Percentiles rank a stretch among this genome's conserved stretches.
Conservation (phyloP, 2,888 invertebrate species). For the Leptopterna dolabrata region DNA sequence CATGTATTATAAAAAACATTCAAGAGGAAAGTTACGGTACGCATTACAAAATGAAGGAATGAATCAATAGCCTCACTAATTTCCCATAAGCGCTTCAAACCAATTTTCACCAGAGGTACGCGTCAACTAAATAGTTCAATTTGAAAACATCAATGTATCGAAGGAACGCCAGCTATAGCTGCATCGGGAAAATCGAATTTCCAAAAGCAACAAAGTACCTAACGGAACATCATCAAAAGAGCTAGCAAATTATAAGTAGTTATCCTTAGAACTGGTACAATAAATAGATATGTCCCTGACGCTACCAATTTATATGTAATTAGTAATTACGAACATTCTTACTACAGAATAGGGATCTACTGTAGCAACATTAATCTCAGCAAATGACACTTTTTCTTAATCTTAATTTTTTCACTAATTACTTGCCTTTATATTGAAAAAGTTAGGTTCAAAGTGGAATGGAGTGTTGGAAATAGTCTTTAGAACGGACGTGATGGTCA, state of each 20-base stretch:
- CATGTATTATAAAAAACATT: neutral
- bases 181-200: neutral
- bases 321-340: slow-evolving; percentile 5
- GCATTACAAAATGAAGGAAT: neutral
- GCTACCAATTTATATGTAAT: slow-evolving; percentile 33
- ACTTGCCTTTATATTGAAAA: slow-evolving; percentile 34
- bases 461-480: slow-evolving; percentile 52
- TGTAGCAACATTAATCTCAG: slow-evolving; percentile 42
- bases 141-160: neutral
- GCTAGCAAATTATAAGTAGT: neutral
- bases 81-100: neutral
- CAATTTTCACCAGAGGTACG: neutral
- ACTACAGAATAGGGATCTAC: slow-evolving; percentile 36
- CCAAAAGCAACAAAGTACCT: neutral
- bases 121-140: neutral
- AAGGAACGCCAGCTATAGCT: neutral
- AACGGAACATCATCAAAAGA: neutral
- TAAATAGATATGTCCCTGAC: slow-evolving; percentile 38
- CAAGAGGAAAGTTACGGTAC: neutral
- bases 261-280: neutral
- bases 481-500: slow-evolving; percentile 53
- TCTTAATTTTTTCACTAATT: slow-evolving; percentile 12
- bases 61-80: neutral
- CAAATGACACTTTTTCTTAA: slow-evolving; percentile 33
- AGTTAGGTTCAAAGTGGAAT: slow-evolving; percentile 42